Conservation (phyloP, 2,797 vertebrate genomes). For the Onychomys arenicola region DNA sequence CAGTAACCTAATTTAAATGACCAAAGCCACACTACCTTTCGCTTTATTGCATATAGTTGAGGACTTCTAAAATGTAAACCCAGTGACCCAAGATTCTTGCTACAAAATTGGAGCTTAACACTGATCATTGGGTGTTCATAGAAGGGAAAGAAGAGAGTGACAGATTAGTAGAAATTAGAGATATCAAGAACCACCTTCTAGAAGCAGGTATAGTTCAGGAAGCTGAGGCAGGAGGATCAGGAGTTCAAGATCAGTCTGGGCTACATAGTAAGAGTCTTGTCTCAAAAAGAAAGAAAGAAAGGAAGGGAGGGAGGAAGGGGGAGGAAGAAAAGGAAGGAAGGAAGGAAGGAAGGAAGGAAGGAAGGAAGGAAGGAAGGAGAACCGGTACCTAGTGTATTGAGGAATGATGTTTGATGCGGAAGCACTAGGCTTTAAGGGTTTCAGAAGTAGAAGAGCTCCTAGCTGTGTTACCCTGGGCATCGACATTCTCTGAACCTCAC, state of each 20-base stretch:
- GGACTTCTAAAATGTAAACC: constrained; percentile 41
- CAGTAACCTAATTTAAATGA: not conserved
- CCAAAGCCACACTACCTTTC: not conserved
- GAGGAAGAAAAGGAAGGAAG: fast-evolving
- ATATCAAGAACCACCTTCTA: not conserved
- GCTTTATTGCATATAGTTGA: not conserved
- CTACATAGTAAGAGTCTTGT: not conserved
- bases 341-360: too few species aligned
- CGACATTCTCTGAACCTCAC: not conserved
- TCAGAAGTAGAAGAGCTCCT: not conserved
- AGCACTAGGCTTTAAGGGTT: constrained; percentile 6
- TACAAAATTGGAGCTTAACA: constrained; percentile 28
- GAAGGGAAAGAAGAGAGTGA: not conserved
- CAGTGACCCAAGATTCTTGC: not conserved
- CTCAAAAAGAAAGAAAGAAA: not conserved
- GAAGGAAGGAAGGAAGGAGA: too few species aligned
- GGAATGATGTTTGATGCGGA: not conserved
- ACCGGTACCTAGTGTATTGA: not conserved
- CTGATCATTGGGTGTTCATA: not conserved
- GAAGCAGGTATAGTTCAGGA: not conserved
- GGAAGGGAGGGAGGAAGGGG: fast-evolving
- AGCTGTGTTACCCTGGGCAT: not conserved
- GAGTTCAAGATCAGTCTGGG: not conserved
- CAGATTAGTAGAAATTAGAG: constrained; percentile 5
- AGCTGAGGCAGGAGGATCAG: not conserved